A percentile compares a stretch with the other conserved stretches of the same genome.
Conservation (phyloP, 2,888 invertebrate genomes). For the Liopterus haemorrhoidalis region DNA sequence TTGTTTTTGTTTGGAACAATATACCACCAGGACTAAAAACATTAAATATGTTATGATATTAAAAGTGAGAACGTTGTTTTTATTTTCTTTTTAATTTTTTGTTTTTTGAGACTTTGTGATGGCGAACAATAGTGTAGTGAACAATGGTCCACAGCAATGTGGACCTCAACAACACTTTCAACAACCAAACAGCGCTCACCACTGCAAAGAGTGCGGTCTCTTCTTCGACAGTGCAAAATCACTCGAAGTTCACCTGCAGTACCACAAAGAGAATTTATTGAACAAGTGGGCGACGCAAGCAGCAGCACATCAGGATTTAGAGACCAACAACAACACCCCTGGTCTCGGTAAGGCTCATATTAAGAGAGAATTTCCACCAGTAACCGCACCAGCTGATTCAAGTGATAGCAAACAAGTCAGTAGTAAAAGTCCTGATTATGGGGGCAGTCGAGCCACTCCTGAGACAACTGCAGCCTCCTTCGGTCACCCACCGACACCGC, state of each 20-base stretch:
- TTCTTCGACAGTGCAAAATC: slow-evolving; percentile 70
- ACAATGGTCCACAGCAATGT: slow-evolving; percentile 28
- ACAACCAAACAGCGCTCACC: slow-evolving; percentile 53
- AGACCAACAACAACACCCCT: slow-evolving; percentile 60
- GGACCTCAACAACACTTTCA: slow-evolving; percentile 52
- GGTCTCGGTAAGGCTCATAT: slow-evolving; percentile 41
- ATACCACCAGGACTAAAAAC: slow-evolving; percentile 41
- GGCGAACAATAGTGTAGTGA: slow-evolving; percentile 41
- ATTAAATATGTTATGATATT: slow-evolving; percentile 46
- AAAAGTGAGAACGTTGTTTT: slow-evolving; percentile 44
- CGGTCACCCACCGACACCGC: slow-evolving; percentile 60
- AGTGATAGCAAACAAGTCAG: slow-evolving; percentile 56
- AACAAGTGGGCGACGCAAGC: slow-evolving; percentile 64
- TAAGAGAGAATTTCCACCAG: slow-evolving; percentile 53
- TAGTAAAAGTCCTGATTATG: slow-evolving; percentile 53
- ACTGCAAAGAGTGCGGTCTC: slow-evolving; percentile 71
- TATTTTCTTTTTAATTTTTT: slow-evolving; percentile 40
- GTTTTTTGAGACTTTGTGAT: slow-evolving; percentile 40
- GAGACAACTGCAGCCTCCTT: slow-evolving; percentile 53
- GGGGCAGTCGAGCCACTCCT: slow-evolving; percentile 51
- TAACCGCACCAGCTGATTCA: slow-evolving; percentile 66
- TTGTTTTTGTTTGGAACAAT: slow-evolving; percentile 35
- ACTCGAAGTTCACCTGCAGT: slow-evolving; percentile 72
- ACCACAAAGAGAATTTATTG: slow-evolving; percentile 71
- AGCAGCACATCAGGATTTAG: slow-evolving; percentile 49